These are phyloP conservation scores for Gymnocephalus cernua DNA, from an alignment of 2,113 vertebrate genomes.

Conservation along the genomic window DNA sequence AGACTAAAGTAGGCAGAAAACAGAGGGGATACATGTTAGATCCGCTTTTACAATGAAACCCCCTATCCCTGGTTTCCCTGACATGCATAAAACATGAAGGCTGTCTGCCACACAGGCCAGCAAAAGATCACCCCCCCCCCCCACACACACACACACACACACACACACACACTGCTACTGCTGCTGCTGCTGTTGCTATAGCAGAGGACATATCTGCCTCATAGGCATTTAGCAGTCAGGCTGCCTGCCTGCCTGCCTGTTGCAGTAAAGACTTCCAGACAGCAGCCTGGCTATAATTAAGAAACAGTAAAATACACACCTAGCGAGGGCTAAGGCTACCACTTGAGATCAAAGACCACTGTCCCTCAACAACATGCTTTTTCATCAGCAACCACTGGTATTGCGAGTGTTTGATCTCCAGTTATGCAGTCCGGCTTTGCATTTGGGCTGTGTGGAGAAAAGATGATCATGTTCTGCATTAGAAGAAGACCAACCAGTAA, in stretches of 20 bases:
- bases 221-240: constrained; percentile 56
- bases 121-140: constrained; percentile 41
- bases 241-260: constrained; percentile 45
- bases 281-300: constrained; percentile 81
- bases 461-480: background rate
- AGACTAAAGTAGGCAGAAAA: background rate
- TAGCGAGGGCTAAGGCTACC: constrained; percentile 58
- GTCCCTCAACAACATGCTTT: constrained; percentile 59
- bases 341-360: constrained; percentile 81
- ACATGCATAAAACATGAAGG: constrained; percentile 47
- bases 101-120: constrained; percentile 47
- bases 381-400: constrained; percentile 65
- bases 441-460: constrained; percentile 10
- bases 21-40: background rate
- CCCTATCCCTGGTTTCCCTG: constrained; percentile 28
- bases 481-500: background rate
- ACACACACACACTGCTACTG: background rate
- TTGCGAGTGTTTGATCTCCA: constrained; percentile 58
- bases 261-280: constrained; percentile 79
- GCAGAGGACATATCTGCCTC: constrained; percentile 73
- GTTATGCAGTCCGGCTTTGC: constrained; percentile 15
- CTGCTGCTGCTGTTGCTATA: constrained; percentile 5
- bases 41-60: constrained; percentile 6
- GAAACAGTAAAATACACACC: constrained; percentile 81
- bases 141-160: too few relatives aligned